phyloP scores from a whole-genome alignment of 2,888 invertebrate species.

The Tenthredo notha region DNA sequence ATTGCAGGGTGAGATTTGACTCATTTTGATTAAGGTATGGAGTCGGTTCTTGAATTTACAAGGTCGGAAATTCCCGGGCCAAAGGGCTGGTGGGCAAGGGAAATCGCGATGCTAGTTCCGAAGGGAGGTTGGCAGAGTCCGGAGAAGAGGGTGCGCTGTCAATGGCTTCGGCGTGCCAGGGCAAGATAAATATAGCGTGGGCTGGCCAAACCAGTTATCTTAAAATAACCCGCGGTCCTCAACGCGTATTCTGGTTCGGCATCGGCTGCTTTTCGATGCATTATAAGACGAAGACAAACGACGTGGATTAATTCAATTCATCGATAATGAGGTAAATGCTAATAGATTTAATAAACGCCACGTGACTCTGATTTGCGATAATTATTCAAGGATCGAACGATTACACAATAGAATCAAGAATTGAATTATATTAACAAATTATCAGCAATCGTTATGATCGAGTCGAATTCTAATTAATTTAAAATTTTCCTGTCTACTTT shows the following conservation, averaged over 20 bases:
- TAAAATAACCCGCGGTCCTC: slow-evolving; percentile 75
- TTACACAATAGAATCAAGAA: background rate
- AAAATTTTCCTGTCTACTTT: background rate
- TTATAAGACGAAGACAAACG: slow-evolving; percentile 30
- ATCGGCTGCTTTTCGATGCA: slow-evolving; percentile 69
- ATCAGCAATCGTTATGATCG: background rate
- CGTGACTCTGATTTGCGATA: background rate
- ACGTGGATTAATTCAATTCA: slow-evolving; percentile 20
- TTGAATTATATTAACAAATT: background rate
- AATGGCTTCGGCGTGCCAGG: slow-evolving; percentile 71
- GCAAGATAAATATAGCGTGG: slow-evolving; percentile 75
- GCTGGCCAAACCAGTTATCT: slow-evolving; percentile 74
- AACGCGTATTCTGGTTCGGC: slow-evolving; percentile 68
- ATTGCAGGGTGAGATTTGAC: background rate
- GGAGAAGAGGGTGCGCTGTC: slow-evolving; percentile 65
- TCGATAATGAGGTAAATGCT: background rate
- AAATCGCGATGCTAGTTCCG: slow-evolving; percentile 58
- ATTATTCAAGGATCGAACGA: background rate
- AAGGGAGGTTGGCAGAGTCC: slow-evolving; percentile 54
- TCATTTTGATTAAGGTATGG: background rate
- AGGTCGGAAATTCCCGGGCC: slow-evolving; percentile 12
- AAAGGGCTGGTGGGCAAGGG: slow-evolving; percentile 11
- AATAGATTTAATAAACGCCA: background rate
- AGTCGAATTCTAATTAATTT: background rate
- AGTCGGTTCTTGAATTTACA: background rate